These are phyloP conservation scores for Polydrusus cervinus DNA, from an alignment of 2,888 invertebrate genomes.

Conservation along the genomic window DNA sequence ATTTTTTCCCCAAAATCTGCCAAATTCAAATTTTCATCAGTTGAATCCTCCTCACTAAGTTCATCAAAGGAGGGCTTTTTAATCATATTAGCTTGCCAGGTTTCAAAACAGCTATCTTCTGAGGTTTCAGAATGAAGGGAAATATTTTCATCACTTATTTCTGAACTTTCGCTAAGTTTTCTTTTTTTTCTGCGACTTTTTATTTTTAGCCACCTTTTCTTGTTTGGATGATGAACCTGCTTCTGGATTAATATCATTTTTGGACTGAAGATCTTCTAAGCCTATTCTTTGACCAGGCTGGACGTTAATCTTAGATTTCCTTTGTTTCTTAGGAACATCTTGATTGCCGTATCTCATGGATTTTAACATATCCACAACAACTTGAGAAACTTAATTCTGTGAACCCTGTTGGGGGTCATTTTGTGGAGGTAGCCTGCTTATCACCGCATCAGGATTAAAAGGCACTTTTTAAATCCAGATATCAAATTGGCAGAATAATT, in stretches of 20 bases:
- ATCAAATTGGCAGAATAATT: not conserved
- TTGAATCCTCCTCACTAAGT: not conserved
- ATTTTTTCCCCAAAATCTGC: too few species aligned
- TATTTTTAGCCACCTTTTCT: not conserved
- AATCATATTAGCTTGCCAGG: not conserved
- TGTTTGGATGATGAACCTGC: not conserved
- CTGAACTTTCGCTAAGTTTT: not conserved
- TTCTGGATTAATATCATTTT: not conserved
- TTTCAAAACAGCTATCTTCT: too few species aligned
- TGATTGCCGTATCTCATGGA: slow-evolving; percentile 13
- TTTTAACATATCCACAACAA: not conserved
- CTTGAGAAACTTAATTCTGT: not conserved
- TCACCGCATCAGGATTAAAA: not conserved
- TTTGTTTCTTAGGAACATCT: slow-evolving; percentile 7
- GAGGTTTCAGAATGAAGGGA: too few species aligned
- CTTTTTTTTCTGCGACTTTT: not conserved
- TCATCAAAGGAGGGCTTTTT: not conserved
- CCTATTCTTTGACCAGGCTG: not conserved
- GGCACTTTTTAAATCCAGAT: not conserved
- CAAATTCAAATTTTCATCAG: not conserved
- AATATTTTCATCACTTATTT: not conserved
- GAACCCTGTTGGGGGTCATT: not conserved
- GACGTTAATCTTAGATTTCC: slow-evolving; percentile 15
- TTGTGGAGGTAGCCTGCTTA: not conserved
- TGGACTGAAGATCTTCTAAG: not conserved